These are phyloP conservation scores for Tyria jacobaeae DNA, from an alignment of 2,888 invertebrate species.

Conservation along the genomic window DNA sequence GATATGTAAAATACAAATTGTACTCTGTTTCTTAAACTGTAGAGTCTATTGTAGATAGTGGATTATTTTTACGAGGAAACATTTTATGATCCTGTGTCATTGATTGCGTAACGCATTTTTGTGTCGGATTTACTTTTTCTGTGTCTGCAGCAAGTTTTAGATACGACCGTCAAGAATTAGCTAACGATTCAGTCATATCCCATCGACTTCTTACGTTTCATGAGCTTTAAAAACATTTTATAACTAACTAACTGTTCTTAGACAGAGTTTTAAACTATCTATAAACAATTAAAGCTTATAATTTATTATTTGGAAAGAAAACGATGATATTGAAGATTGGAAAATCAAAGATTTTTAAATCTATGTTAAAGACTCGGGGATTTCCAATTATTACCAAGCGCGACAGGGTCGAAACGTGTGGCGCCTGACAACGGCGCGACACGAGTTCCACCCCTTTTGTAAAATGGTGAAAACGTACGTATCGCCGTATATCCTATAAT, in stretches of 20 bases:
- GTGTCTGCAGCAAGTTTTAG: not conserved
- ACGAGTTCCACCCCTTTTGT: not conserved
- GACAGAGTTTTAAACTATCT: too few species aligned
- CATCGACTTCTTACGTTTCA: not conserved
- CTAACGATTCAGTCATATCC: slow-evolving; percentile 1
- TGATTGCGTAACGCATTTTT: slow-evolving; percentile 46
- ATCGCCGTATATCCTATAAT: too few species aligned
- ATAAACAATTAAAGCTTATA: too few species aligned
- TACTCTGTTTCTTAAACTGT: slow-evolving; percentile 23
- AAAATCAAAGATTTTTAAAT: not conserved
- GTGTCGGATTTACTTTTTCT: slow-evolving; percentile 31
- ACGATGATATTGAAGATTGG: not conserved
- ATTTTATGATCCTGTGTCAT: slow-evolving; percentile 53
- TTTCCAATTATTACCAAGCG: not conserved
- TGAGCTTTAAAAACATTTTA: not conserved
- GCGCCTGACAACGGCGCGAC: not conserved
- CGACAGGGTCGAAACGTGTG: not conserved
- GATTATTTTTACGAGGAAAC: slow-evolving; percentile 33
- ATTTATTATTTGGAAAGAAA: too few species aligned
- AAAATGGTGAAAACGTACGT: too few species aligned
- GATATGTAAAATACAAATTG: slow-evolving; percentile 24
- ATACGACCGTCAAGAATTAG: too few species aligned
- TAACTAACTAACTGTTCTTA: not conserved
- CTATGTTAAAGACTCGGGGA: not conserved
- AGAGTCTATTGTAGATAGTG: slow-evolving; percentile 23